A percentile compares a stretch with the other conserved stretches of the same genome.
Conservation (phyloP, 2,797 vertebrate genomes). For the Xenops minutus region DNA sequence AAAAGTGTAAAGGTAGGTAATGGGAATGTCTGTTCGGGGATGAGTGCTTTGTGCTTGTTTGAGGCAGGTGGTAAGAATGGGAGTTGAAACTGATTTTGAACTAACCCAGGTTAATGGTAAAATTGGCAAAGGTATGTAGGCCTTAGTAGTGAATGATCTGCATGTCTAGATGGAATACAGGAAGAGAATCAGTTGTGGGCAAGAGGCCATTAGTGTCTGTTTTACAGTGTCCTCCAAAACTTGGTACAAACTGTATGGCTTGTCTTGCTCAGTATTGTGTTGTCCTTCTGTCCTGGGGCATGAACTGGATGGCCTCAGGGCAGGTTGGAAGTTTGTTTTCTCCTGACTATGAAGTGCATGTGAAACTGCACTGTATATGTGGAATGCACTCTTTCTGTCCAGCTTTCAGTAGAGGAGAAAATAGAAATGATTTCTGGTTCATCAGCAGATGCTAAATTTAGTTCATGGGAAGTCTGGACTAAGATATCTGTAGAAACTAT, state of each 20-base stretch:
- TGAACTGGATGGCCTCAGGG: neutral
- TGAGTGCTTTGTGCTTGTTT: neutral
- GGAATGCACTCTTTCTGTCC: neutral
- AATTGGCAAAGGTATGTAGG: neutral
- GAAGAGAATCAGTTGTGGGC: neutral
- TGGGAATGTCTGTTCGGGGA: neutral
- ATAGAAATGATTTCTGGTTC: neutral
- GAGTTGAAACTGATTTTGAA: neutral
- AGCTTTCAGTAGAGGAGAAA: conserved; percentile 1
- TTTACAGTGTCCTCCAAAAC: neutral
- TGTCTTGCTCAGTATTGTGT: neutral
- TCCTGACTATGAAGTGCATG: neutral
- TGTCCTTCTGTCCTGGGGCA: neutral
- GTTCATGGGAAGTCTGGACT: neutral
- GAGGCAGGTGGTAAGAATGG: neutral
- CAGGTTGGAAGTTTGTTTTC: neutral
- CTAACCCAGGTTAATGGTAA: neutral
- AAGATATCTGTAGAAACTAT: neutral
- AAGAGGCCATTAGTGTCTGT: neutral
- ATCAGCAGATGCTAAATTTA: conserved; percentile 10
- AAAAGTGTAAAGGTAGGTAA: neutral
- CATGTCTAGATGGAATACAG: neutral
- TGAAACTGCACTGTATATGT: neutral
- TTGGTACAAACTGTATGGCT: neutral
- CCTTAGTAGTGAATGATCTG: neutral